Percentiles rank a stretch among this genome's conserved stretches.
phyloP scores from a whole-genome alignment of 2,888 invertebrate species.

The Boloria selene region DNA sequence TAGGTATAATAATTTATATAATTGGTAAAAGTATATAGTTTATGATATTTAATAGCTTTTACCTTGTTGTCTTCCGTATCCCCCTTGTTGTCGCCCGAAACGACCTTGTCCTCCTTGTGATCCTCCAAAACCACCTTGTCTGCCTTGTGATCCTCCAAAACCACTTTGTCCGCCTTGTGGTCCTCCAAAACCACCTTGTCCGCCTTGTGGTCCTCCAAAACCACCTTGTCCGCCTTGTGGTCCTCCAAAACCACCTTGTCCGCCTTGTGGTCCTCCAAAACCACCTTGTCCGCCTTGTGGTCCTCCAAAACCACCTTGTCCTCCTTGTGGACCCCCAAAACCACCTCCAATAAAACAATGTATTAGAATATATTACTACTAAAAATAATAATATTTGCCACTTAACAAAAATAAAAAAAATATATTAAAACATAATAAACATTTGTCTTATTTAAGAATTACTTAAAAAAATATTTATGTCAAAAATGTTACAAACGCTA shows the following conservation, averaged over 20 bases:
- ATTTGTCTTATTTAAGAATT: no score
- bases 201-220: background rate
- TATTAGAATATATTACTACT: no score
- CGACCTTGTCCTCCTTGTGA: no score
- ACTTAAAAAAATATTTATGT: no score
- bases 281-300: slow-evolving; percentile 4
- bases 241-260: background rate
- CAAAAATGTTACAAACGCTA: no score
- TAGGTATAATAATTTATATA: no score
- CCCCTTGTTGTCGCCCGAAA: background rate
- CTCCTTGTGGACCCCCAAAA: background rate
- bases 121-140: background rate
- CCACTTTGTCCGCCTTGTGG: background rate
- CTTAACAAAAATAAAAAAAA: no score
- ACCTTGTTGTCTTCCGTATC: background rate
- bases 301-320: slow-evolving; percentile 24
- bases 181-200: background rate
- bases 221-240: background rate
- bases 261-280: background rate
- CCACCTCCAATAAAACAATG: background rate
- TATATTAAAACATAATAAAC: no score
- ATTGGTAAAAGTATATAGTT: background rate
- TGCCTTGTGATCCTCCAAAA: background rate
- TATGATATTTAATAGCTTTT: background rate
- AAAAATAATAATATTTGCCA: no score